These are phyloP conservation scores for Musca vetustissima DNA, from an alignment of 1,140 invertebrate genomes.

Conservation along the genomic window DNA sequence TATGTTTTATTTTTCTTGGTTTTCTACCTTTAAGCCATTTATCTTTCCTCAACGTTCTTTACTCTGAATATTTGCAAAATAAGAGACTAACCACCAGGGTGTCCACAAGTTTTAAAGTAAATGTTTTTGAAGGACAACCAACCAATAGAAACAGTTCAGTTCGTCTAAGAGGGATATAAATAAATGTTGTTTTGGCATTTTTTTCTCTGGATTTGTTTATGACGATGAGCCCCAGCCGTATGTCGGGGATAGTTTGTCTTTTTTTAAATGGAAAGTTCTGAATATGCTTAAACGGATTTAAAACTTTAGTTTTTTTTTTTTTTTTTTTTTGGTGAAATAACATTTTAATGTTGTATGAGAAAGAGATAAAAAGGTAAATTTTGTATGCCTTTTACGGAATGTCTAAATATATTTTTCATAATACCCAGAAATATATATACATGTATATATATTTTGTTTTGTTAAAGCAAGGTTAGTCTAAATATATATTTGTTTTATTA, in stretches of 20 bases:
- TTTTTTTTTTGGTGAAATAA: no score
- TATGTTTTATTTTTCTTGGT: not conserved
- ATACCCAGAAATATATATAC: no score
- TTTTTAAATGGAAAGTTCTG: conserved; percentile 19
- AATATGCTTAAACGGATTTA: conserved; percentile 11
- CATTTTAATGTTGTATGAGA: no score
- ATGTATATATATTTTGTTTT: no score
- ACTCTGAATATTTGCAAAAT: no score
- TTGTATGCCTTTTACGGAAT: not conserved
- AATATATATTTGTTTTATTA: no score
- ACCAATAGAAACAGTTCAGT: no score
- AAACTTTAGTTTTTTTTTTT: not conserved
- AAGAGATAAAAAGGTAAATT: conserved; percentile 7
- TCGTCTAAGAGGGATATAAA: not conserved
- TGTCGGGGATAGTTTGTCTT: conserved; percentile 16
- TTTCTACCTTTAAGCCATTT: not conserved
- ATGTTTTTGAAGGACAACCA: no score
- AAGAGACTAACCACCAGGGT: no score
- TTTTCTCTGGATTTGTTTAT: conserved; percentile 1
- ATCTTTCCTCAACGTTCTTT: not conserved
- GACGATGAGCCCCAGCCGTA: not conserved
- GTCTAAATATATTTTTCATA: not conserved
- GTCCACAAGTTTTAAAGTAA: no score
- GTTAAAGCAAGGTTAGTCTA: no score
- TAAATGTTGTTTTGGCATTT: not conserved